phyloP scores from a whole-genome alignment of 2,797 vertebrate species.

The Melanotaenia trifasciata region DNA sequence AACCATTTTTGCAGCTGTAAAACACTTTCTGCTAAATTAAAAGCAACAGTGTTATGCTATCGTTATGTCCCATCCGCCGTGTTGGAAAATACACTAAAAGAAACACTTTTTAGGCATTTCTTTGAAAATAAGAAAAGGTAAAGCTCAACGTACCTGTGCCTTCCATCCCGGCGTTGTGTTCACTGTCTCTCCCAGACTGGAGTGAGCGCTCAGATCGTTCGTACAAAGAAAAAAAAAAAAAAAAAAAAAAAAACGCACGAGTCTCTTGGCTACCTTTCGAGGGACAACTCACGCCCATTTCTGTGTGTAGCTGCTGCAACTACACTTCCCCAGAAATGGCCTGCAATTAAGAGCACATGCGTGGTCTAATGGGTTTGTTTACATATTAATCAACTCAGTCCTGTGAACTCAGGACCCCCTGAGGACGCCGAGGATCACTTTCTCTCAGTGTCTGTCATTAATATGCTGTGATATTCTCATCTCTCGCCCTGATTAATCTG shows the following conservation, averaged over 20 bases:
- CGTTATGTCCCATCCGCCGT: not conserved
- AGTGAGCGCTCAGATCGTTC: conserved; percentile 84
- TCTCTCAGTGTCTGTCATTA: conserved; percentile 58
- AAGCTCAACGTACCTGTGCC: conserved; percentile 85
- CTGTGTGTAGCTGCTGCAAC: conserved; percentile 74
- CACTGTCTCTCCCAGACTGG: conserved; percentile 76
- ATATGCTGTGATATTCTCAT: conserved; percentile 60
- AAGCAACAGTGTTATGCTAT: not conserved
- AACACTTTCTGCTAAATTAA: conserved; percentile 24
- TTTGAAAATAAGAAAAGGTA: conserved; percentile 13
- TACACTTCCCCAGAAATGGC: conserved; percentile 57
- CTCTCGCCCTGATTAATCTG: conserved; percentile 59
- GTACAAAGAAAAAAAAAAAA: conserved; percentile 46
- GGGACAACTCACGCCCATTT: conserved; percentile 87
- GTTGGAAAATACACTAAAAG: not conserved
- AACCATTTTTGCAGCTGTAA: conserved; percentile 10
- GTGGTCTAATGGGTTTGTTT: conserved; percentile 71
- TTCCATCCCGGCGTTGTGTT: conserved; percentile 83
- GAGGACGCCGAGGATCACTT: conserved; percentile 56
- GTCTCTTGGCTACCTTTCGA: conserved; percentile 85
- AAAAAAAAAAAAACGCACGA: conserved; percentile 57
- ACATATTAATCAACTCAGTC: conserved; percentile 67
- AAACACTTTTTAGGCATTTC: conserved; percentile 21
- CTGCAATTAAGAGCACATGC: conserved; percentile 58
- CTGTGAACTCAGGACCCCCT: conserved; percentile 47